Conservation (phyloP, 2,888 invertebrate genomes). For the Thyatira batis region DNA sequence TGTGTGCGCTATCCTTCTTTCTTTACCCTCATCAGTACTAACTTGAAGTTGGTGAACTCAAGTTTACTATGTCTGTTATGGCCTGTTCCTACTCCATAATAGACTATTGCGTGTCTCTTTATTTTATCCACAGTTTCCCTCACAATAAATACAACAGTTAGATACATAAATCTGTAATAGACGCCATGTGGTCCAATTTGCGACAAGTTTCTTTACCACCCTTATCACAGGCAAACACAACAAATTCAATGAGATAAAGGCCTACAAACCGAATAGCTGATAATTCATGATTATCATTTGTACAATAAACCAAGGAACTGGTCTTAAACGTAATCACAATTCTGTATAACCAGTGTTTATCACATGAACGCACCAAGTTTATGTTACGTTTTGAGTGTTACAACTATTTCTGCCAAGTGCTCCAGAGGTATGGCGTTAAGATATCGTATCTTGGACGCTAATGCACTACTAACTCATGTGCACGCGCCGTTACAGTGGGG, state of each 20-base stretch:
- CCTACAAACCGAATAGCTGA: constrained; percentile 44
- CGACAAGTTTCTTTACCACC: constrained; percentile 9
- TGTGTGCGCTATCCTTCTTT: too few species aligned
- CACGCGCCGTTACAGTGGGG: constrained; percentile 60
- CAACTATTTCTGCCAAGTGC: constrained; percentile 61
- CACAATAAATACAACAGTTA: background rate
- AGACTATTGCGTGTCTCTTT: background rate
- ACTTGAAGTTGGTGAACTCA: too few species aligned
- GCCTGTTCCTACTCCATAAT: background rate
- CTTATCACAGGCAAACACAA: constrained; percentile 29
- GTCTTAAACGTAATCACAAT: constrained; percentile 41
- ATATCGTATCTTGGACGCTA: constrained; percentile 74
- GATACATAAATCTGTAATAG: background rate
- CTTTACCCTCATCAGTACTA: too few species aligned
- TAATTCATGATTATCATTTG: constrained; percentile 58
- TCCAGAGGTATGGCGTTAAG: constrained; percentile 59
- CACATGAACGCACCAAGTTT: constrained; percentile 50
- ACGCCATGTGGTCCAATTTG: background rate
- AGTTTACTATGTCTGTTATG: background rate
- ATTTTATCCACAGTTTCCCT: background rate
- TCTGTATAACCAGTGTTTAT: constrained; percentile 46
- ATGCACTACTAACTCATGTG: constrained; percentile 77
- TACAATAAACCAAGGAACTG: constrained; percentile 47
- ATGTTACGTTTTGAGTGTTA: constrained; percentile 53
- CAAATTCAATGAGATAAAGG: constrained; percentile 36